phyloP scores from a whole-genome alignment of 2,113 vertebrate species.

The Trochalopteron elliotii region DNA sequence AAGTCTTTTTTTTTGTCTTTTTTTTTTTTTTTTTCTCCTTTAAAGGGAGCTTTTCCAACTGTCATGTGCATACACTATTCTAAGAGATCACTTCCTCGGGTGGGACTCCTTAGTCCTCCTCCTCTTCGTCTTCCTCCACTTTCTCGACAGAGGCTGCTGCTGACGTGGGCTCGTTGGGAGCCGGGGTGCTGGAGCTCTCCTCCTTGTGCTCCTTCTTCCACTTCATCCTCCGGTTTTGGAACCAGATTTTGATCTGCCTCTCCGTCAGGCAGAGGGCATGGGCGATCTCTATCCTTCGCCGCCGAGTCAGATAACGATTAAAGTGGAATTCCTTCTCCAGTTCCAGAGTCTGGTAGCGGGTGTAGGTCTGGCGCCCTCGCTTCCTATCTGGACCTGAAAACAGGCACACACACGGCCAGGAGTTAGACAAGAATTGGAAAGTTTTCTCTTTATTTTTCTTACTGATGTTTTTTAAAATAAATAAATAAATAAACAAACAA shows the following conservation, averaged over 20 bases:
- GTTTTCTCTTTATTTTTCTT: neutral
- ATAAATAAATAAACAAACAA: neutral
- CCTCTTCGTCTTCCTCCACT: slow-evolving; percentile 72
- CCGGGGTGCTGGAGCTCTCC: slow-evolving; percentile 58
- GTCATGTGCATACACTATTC: slow-evolving; percentile 61
- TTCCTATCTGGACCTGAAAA: slow-evolving; percentile 84
- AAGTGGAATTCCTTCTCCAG: slow-evolving; percentile 95
- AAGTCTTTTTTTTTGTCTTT: neutral
- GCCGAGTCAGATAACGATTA: slow-evolving; percentile 89
- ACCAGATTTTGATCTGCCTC: slow-evolving; percentile 94
- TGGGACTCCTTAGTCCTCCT: slow-evolving; percentile 66
- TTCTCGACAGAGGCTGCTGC: slow-evolving; percentile 64
- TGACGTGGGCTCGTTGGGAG: slow-evolving; percentile 61
- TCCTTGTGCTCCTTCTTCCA: slow-evolving; percentile 92
- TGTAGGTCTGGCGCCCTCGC: slow-evolving; percentile 89
- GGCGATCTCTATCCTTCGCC: slow-evolving; percentile 86
- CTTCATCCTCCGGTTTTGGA: slow-evolving; percentile 93
- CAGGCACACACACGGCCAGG: neutral
- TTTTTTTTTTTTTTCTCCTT: neutral
- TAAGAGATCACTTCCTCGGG: slow-evolving; percentile 27
- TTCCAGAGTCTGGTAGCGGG: slow-evolving; percentile 90
- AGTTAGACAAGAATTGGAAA: slow-evolving; percentile 10
- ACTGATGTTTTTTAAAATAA: neutral
- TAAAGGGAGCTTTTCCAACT: slow-evolving; percentile 67
- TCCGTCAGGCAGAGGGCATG: slow-evolving; percentile 86